A percentile compares a stretch with the other conserved stretches of the same genome.
These are phyloP conservation scores for Eumaeus atala DNA, from an alignment of 1,140 invertebrate species.

Conservation along the genomic window DNA sequence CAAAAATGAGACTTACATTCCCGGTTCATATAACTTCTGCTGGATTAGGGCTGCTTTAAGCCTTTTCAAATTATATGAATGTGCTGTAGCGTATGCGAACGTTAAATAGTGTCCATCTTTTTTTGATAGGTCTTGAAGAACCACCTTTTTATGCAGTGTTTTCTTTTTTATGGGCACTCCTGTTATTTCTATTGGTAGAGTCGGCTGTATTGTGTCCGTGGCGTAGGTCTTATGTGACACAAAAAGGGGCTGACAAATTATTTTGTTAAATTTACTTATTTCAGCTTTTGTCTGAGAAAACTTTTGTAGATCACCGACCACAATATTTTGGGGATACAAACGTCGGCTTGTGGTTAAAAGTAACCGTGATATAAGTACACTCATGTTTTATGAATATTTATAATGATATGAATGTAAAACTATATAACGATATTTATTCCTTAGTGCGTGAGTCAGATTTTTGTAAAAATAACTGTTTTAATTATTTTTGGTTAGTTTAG, in stretches of 20 bases:
- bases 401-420: no score
- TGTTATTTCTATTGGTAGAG: constrained; percentile 47
- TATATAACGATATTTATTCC: no score
- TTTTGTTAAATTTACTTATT: constrained; percentile 29
- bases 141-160: constrained; percentile 47
- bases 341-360: constrained; percentile 31
- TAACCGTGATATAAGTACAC: constrained; percentile 55
- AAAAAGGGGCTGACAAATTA: constrained; percentile 10
- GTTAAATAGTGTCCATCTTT: constrained; percentile 62
- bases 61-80: constrained; percentile 55
- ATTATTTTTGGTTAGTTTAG: no score
- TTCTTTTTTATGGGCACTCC: constrained; percentile 61
- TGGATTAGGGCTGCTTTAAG: constrained; percentile 50
- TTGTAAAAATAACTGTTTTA: no score
- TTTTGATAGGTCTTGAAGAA: constrained; percentile 42
- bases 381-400: constrained; percentile 32
- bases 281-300: constrained; percentile 24
- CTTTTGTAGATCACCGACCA: neutral
- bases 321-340: neutral
- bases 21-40: constrained; percentile 64
- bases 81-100: constrained; percentile 60
- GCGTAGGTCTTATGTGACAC: constrained; percentile 34
- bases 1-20: constrained; percentile 42
- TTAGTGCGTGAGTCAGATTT: no score
- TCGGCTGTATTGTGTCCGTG: constrained; percentile 44